Percentiles rank a stretch among this genome's conserved stretches.
phyloP scores from a whole-genome alignment of 2,113 vertebrate species.

The Anguilla rostrata region DNA sequence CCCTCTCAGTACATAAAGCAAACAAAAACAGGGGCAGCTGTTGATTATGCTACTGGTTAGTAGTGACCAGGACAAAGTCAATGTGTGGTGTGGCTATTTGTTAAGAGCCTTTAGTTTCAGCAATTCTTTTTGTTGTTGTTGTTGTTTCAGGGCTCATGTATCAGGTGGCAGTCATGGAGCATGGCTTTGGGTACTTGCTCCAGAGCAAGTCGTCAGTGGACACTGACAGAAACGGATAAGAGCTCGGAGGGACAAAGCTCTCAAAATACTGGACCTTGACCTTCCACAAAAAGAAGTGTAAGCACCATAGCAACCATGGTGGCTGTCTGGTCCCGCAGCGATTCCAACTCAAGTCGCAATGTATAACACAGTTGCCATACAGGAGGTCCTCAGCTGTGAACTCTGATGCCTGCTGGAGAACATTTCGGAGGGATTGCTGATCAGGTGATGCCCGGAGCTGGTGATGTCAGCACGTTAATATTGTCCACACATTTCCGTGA shows the following conservation, averaged over 20 bases:
- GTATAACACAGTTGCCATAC: not conserved
- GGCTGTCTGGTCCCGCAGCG: constrained; percentile 5
- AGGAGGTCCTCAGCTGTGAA: constrained; percentile 45
- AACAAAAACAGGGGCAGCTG: constrained; percentile 52
- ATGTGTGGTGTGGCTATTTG: constrained; percentile 43
- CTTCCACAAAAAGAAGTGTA: constrained; percentile 54
- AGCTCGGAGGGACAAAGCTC: constrained; percentile 63
- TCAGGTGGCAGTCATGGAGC: constrained; percentile 67
- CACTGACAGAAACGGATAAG: constrained; percentile 64
- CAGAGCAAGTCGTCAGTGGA: constrained; percentile 64
- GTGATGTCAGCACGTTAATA: not conserved
- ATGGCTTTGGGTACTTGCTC: constrained; percentile 60
- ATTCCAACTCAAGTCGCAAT: not conserved
- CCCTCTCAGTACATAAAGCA: constrained; percentile 37
- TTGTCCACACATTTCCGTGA: constrained; percentile 23
- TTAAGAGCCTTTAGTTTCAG: constrained; percentile 40
- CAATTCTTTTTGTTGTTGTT: constrained; percentile 38
- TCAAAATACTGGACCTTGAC: constrained; percentile 66
- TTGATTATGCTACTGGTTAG: constrained; percentile 54
- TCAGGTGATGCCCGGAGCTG: not conserved
- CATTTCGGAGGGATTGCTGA: not conserved
- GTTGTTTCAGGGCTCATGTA: constrained; percentile 52
- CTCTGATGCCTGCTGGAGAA: constrained; percentile 39
- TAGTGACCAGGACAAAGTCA: constrained; percentile 72
- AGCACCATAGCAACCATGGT: not conserved